Percentiles rank a stretch among this genome's conserved stretches.
phyloP scores from a whole-genome alignment of 2,888 invertebrate species.

The Eupithecia pulchellata region DNA sequence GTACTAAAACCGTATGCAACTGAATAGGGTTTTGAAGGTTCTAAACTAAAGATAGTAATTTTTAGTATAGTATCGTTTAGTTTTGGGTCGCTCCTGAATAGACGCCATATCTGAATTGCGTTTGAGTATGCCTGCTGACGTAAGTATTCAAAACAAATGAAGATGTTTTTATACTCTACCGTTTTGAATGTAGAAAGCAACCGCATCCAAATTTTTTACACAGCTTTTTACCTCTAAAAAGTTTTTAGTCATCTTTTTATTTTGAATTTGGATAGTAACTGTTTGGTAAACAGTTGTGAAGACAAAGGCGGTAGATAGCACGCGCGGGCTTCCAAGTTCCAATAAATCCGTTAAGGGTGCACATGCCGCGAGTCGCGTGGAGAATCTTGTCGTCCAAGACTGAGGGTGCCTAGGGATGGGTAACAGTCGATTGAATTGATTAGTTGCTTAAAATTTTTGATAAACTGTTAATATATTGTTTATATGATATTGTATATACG shows the following conservation, averaged over 20 bases:
- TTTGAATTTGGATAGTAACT: constrained; percentile 46
- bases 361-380: constrained; percentile 73
- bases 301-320: constrained; percentile 52
- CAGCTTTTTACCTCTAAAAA: constrained; percentile 1
- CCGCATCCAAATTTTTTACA: constrained; percentile 2
- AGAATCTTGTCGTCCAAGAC: constrained; percentile 75
- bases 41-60: too few relatives aligned
- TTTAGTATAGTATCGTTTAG: too few relatives aligned
- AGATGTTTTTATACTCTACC: constrained; percentile 3
- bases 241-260: constrained; percentile 13
- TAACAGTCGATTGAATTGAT: constrained; percentile 51
- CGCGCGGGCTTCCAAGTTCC: constrained; percentile 61
- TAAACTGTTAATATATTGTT: background rate
- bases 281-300: constrained; percentile 47
- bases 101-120: too few relatives aligned
- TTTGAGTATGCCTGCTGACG: too few relatives aligned
- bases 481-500: background rate
- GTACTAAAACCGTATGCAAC: too few relatives aligned
- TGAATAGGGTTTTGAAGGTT: too few relatives aligned
- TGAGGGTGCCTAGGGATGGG: constrained; percentile 64
- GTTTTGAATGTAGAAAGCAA: constrained; percentile 29
- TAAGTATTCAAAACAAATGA: background rate
- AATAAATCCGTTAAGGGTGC: constrained; percentile 83
- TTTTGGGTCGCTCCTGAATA: too few relatives aligned
- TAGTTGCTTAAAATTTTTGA: background rate